Percentiles rank a stretch among this genome's conserved stretches.
These are phyloP conservation scores for Catostylus mosaicus DNA, from an alignment of 30 jellyfish, hydroid and myxozoan genomes.

Conservation along the genomic window DNA sequence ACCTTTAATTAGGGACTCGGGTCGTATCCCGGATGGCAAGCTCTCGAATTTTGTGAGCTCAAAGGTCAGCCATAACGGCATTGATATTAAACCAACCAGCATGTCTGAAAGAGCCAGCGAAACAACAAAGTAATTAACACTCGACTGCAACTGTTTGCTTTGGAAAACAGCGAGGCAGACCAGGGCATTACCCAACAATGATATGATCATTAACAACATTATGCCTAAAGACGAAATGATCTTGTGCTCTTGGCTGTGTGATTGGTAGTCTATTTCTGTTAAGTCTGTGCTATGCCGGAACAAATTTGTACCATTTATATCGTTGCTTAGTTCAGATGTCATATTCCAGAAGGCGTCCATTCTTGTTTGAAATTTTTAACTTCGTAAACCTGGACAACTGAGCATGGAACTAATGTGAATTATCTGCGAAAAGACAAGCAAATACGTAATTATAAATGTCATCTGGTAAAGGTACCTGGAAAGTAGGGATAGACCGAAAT, in stretches of 20 bases:
- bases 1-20: slow-evolving; percentile 40
- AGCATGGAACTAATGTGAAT: too few species aligned
- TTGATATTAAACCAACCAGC: slow-evolving; percentile 80
- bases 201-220: slow-evolving; percentile 64
- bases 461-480: too few species aligned
- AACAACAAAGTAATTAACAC: slow-evolving; percentile 76
- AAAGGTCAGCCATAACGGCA: slow-evolving; percentile 88
- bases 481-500: too few species aligned
- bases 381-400: background rate
- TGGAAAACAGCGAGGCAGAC: slow-evolving; percentile 93
- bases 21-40: slow-evolving; percentile 33
- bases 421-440: too few species aligned
- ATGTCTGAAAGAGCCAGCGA: slow-evolving; percentile 89
- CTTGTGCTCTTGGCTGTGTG: slow-evolving; percentile 71
- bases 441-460: too few species aligned
- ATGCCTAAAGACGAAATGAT: slow-evolving; percentile 79
- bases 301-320: background rate
- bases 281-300: slow-evolving; percentile 5
- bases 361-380: background rate
- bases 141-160: slow-evolving; percentile 72
- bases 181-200: slow-evolving; percentile 86
- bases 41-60: slow-evolving; percentile 80
- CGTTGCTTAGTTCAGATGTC: background rate
- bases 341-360: slow-evolving; percentile 44
- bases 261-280: slow-evolving; percentile 25